Base-by-base conservation (phyloP, 2,113 vertebrate genomes). In the Platichthys flesus region DNA sequence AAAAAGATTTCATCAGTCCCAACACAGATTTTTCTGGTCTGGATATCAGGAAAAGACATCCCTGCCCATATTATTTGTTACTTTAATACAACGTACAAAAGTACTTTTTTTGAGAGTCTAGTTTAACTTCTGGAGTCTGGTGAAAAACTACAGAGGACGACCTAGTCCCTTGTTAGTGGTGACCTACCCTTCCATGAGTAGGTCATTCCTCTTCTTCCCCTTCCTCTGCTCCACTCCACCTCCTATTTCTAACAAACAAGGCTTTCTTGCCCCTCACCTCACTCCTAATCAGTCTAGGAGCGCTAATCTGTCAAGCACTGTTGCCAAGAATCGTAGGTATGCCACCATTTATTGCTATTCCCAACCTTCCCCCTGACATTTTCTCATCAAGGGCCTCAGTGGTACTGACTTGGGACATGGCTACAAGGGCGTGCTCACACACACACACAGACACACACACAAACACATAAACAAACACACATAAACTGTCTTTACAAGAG, bases 331-430 rank as follows among this genome's bases (percentile, higher is more conserved):
- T 16, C 35, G 26, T 67, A 28, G 28, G 40, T 47, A 56, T 70
- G 62, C 24, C 52, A 28, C 62, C 21, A 60, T 73, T 58, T 60
- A 71, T 79, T 63, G 37, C 52, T 58, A 35, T 45, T 57, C 58
- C 54, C 20, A 31, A 47, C 51, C 40, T 59, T 49, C 20, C 31
- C 18, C 14, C 64, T 71, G 66, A 84, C 79, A 78, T 77, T 83
- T 79, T 72, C 55, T 62, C 72, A 83, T 79, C 63, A 79, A 64
- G 65, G 42, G 23, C 37, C 59, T 73, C 28, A 82, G n/a, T 3
- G 2, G n/a, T 13, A 64, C 49, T 47, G 84, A 74, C 76, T 24
- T 59, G 42, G 21, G 45, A 60, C 58, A 40, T 0, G 9, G 51
- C 51, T 55, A 5, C 65, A 65, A 66, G 40, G 28, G 26, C 31